These are phyloP conservation scores for Odocoileus virginianus DNA, from an alignment of 2,113 vertebrate genomes.

Conservation along the genomic window DNA sequence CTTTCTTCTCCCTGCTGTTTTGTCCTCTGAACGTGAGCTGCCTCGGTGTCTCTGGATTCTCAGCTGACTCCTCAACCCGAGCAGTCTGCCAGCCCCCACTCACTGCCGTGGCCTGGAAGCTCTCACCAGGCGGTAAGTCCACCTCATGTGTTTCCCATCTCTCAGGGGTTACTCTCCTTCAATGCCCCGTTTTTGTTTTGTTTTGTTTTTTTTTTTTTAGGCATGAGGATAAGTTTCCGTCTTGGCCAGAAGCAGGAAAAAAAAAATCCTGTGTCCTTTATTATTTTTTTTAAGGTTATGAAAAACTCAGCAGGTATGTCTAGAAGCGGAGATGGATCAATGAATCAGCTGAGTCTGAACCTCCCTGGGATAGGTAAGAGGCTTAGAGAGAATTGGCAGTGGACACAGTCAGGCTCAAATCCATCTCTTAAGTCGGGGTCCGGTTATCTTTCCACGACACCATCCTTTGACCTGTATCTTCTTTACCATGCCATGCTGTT, in stretches of 20 bases:
- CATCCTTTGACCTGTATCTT: not conserved
- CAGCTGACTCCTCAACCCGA: not conserved
- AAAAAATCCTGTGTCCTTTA: not conserved
- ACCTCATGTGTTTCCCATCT: not conserved
- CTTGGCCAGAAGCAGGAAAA: not conserved
- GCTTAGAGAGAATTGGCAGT: not conserved
- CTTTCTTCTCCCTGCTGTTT: not conserved
- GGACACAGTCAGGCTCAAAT: not conserved
- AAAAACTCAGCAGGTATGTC: not conserved
- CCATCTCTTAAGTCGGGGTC: not conserved
- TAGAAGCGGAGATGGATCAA: not conserved
- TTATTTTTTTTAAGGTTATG: not conserved
- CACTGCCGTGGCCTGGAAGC: not conserved
- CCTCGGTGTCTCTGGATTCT: not conserved
- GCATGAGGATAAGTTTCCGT: not conserved
- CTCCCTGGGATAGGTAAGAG: not conserved
- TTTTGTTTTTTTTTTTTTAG: not conserved
- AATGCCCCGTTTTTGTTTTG: not conserved
- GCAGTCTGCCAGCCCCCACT: not conserved
- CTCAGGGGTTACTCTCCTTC: not conserved
- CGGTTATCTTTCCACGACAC: not conserved
- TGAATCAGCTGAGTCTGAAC: not conserved
- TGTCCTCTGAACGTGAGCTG: not conserved
- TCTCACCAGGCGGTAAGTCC: not conserved
- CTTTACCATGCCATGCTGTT: not conserved